Percentiles rank a stretch among this genome's conserved stretches.
Conservation (phyloP, 2,797 vertebrate genomes). For the Halcyon smyrnensis region DNA sequence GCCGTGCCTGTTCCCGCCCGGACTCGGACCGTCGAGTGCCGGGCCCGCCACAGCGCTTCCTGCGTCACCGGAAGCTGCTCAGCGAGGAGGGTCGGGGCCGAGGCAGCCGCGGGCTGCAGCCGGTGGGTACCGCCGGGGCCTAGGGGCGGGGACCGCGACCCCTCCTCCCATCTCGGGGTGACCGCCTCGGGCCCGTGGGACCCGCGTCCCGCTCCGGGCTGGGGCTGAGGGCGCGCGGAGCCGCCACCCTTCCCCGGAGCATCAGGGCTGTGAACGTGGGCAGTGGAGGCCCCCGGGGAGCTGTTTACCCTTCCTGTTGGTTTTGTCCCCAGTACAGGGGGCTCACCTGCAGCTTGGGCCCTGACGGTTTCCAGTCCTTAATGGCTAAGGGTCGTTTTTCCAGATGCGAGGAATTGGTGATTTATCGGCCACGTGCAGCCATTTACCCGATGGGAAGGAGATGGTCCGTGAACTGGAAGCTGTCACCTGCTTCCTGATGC, state of each 20-base stretch:
- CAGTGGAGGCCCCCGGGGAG: background rate
- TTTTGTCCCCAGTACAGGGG: too few species aligned
- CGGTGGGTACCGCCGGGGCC: background rate
- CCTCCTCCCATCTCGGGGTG: background rate
- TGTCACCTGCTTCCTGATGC: rapidly evolving
- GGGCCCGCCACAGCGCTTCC: background rate
- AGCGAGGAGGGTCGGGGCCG: rapidly evolving
- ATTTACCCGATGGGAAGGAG: background rate
- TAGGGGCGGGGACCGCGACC: too few species aligned
- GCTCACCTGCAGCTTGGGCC: background rate
- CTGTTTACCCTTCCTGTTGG: background rate
- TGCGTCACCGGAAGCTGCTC: background rate
- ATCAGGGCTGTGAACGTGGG: background rate
- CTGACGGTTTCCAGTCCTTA: background rate
- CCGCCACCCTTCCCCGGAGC: background rate
- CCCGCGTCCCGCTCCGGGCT: too few species aligned
- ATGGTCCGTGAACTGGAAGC: rapidly evolving
- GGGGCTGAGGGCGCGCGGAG: rapidly evolving
- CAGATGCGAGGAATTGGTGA: rapidly evolving
- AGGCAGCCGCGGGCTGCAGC: rapidly evolving
- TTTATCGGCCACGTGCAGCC: background rate
- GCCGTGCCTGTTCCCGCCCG: background rate
- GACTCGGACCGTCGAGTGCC: background rate
- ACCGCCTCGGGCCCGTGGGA: background rate
- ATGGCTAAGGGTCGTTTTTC: rapidly evolving